Evolutionary conservation across 1,140 invertebrate genomes (phyloP).

Genomic region (Globodera ellingtonae): DNA sequence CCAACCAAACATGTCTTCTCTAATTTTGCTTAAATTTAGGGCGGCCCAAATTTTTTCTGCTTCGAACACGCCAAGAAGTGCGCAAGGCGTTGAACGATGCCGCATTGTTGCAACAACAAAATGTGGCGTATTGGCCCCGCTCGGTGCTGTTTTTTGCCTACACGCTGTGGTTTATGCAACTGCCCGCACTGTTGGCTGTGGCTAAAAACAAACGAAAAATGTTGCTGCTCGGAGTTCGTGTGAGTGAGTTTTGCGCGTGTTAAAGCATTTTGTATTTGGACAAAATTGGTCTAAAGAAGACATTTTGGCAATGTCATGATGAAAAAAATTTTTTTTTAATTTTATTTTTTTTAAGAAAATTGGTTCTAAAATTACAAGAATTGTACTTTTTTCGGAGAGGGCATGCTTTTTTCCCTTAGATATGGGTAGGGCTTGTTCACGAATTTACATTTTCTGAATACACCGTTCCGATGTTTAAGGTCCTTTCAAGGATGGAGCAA

Average conservation of each 20-base stretch:
- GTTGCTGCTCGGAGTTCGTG: conserved; percentile 50
- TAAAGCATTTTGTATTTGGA: no score
- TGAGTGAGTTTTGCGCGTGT: conserved; percentile 13
- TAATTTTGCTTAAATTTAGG: conserved; percentile 12
- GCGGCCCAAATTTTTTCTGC: conserved; percentile 16
- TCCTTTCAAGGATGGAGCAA: conserved; percentile 50
- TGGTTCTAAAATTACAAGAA: no score
- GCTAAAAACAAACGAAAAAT: conserved; percentile 75
- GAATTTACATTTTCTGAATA: no score
- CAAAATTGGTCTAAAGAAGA: no score
- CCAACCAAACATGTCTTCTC: no score
- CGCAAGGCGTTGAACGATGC: conserved; percentile 66
- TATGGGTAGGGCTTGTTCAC: no score
- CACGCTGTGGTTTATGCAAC: conserved; percentile 94
- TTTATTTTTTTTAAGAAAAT: neutral
- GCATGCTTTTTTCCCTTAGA: no score
- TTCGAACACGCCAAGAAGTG: conserved; percentile 68
- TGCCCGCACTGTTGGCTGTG: conserved; percentile 77
- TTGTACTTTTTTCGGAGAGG: no score
- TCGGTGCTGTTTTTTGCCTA: conserved; percentile 69
- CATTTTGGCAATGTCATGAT: no score
- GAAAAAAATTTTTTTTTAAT: no score
- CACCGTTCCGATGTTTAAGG: conserved; percentile 1
- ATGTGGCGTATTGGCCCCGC: conserved; percentile 85
- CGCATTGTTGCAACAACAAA: conserved; percentile 73